Percentiles rank a stretch among this genome's conserved stretches.
phyloP scores from a whole-genome alignment of 92 coral and sea anemone genomes.

The Pocillopora meandrina region DNA sequence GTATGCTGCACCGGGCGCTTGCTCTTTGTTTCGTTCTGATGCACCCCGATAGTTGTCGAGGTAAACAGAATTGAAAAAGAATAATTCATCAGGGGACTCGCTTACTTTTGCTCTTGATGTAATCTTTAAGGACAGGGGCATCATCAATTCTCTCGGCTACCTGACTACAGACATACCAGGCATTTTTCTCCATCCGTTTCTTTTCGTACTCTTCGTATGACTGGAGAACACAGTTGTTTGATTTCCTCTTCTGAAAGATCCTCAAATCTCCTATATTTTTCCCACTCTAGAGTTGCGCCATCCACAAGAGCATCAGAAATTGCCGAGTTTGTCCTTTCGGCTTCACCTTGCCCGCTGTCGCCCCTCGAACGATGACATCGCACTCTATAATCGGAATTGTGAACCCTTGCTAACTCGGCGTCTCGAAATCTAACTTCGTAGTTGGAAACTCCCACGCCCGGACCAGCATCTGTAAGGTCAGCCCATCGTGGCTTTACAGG shows the following conservation, averaged over 20 bases:
- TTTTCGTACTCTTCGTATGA: constrained; percentile 46
- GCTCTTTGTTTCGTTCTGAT: constrained; percentile 31
- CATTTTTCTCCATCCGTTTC: constrained; percentile 42
- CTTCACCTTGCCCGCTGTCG: constrained; percentile 42
- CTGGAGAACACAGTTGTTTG: constrained; percentile 28
- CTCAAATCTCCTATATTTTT: constrained; percentile 39
- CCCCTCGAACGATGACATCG: constrained; percentile 26
- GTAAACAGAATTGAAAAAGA: constrained; percentile 44
- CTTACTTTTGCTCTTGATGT: constrained; percentile 35
- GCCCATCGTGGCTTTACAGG: constrained; percentile 45
- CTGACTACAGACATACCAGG: constrained; percentile 28
- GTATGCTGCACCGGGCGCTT: constrained; percentile 43
- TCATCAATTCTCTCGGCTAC: constrained; percentile 47
- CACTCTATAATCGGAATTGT: constrained; percentile 26
- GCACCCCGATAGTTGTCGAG: constrained; percentile 38
- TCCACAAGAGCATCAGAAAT: constrained; percentile 49
- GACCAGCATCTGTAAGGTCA: constrained; percentile 38
- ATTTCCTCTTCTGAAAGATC: constrained; percentile 52
- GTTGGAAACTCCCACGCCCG: constrained; percentile 34
- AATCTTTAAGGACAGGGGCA: constrained; percentile 44
- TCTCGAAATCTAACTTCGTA: constrained; percentile 37
- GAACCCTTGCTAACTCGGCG: constrained; percentile 35
- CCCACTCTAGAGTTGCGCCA: constrained; percentile 54
- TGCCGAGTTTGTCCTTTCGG: constrained; percentile 52
- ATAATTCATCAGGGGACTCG: constrained; percentile 44